Evolutionary conservation across 2,888 invertebrate genomes (phyloP), one percentile per base, ranked within the genome.

Genomic region (Tromatobia lineatoria): DNA sequence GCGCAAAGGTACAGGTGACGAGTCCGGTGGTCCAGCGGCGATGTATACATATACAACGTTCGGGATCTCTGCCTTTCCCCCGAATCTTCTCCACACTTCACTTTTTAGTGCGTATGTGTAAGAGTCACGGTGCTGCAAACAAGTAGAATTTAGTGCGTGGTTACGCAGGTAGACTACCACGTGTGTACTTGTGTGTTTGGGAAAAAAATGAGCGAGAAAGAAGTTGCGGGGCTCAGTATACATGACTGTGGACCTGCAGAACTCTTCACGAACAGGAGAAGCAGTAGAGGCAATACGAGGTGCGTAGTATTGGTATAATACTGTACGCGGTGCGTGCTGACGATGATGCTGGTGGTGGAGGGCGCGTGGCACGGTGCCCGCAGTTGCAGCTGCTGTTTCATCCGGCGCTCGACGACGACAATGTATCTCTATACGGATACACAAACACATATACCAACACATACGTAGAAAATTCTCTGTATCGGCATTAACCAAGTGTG

Each of bases 11-110:
- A 92, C 93, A 93, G 93, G 93, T 93, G 92, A 93, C 93, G 91
- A 92, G 92, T 91, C 91, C 89, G 93, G 93, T 93, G 93, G 93
- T 92, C 93, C 90, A 89, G 59, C 71, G 80, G 77, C 80, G 29
- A 76, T 70, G 75, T 61, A 67, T 71, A 67, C 29, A 4, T 75
- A 66, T 76, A 64, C 47, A 76, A 69, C 45, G 69, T 52, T 38
- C 71, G 67, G 61, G 47, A 2, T 50, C 67, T 50, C 67, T n/a
- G 50, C 47, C 67, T 77, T 76, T 45, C 76, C 71, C 69, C 52
- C 74, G 73, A 79, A 73, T 73, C 61, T 54, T 29, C 57, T 20
- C 8, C 42, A n/a, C 42, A 54, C 23, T 64, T 73, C 42, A 54
- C 23, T 64, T 73, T 25, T 52, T 38, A 52, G 45, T 29, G 29